phyloP scores from a whole-genome alignment of 2,797 vertebrate genomes.

The Huso huso region DNA sequence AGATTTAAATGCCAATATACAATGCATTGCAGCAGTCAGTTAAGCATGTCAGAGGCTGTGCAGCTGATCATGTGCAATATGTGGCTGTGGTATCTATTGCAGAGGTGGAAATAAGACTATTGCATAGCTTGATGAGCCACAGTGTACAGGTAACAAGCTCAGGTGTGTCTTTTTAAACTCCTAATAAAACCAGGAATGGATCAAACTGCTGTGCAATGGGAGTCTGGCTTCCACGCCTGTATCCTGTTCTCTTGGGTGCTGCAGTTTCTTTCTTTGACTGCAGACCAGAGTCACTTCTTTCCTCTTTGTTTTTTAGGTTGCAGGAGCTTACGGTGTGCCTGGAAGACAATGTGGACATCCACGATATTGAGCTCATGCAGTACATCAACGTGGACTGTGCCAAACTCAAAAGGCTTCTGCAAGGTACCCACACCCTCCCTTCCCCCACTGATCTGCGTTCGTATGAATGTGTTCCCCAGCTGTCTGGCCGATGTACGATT shows the following conservation, averaged over 20 bases:
- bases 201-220: too few relatives aligned
- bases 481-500: not conserved
- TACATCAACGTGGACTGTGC: slow-evolving; percentile 96
- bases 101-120: too few relatives aligned
- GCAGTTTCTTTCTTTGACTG: too few relatives aligned
- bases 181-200: too few relatives aligned
- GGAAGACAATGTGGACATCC: slow-evolving; percentile 94
- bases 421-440: slow-evolving; percentile 66
- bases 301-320: slow-evolving; percentile 58
- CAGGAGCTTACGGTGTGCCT: slow-evolving; percentile 94
- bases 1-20: too few relatives aligned
- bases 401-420: slow-evolving; percentile 88
- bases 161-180: too few relatives aligned
- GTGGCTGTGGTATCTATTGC: too few relatives aligned
- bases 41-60: too few relatives aligned
- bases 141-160: too few relatives aligned
- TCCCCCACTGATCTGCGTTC: not conserved
- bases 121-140: too few relatives aligned
- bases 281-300: not conserved
- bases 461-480: not conserved
- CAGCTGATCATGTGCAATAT: too few relatives aligned
- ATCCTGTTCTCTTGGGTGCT: not conserved
- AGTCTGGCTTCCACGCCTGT: not conserved
- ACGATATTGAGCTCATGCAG: slow-evolving; percentile 94
- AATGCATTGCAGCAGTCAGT: too few relatives aligned